Evolutionary conservation across 2,797 vertebrate species (phyloP).

Genomic region (Hemibagrus guttatus): DNA sequence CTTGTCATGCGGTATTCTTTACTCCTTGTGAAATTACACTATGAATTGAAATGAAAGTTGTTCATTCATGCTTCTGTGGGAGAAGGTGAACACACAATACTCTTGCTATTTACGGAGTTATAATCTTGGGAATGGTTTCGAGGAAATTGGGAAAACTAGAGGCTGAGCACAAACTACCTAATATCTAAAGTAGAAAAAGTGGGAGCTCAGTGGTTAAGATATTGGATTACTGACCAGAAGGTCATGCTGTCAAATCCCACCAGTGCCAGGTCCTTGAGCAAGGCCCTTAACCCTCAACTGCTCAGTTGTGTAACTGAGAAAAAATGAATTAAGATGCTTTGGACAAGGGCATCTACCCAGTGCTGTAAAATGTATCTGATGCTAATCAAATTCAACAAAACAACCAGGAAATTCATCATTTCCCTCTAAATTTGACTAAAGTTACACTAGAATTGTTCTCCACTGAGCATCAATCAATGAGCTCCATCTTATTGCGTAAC

Average conservation of each 20-base stretch:
- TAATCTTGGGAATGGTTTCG: neutral
- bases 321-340: too few relatives aligned
- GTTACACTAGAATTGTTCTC: neutral
- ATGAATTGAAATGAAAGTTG: neutral
- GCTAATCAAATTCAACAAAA: too few relatives aligned
- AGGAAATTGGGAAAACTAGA: neutral
- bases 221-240: too few relatives aligned
- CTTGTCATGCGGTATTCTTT: neutral
- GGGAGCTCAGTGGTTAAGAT: too few relatives aligned
- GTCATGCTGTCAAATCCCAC: too few relatives aligned
- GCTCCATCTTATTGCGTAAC: neutral
- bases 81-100: neutral
- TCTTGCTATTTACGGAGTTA: neutral
- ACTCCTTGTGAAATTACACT: neutral
- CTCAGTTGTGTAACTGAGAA: too few relatives aligned
- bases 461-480: neutral
- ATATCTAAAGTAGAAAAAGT: neutral
- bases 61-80: neutral
- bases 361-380: too few relatives aligned
- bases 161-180: neutral
- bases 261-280: too few relatives aligned
- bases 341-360: too few relatives aligned
- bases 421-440: neutral
- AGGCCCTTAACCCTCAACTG: too few relatives aligned
- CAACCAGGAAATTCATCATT: neutral